phyloP scores from a whole-genome alignment of 2,888 invertebrate genomes.

The Agrenia bidenticulata region DNA sequence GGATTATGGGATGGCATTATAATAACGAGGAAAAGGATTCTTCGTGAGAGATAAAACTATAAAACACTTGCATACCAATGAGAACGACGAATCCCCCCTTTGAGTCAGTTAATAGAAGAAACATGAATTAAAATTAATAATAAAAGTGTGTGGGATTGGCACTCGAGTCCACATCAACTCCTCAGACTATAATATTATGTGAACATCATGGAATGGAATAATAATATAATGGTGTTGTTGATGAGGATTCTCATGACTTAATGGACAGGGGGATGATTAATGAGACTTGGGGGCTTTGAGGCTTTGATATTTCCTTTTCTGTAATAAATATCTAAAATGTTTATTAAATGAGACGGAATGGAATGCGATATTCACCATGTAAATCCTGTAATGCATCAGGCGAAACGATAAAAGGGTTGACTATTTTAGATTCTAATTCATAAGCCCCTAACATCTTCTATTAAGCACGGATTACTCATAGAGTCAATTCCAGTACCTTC shows the following conservation, averaged over 20 bases:
- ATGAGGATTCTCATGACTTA: slow-evolving; percentile 7
- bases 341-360: slow-evolving; percentile 22
- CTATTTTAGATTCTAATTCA: not conserved
- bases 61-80: slow-evolving; percentile 14
- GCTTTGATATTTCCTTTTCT: slow-evolving; percentile 15
- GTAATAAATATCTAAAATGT: slow-evolving; percentile 20
- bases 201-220: slow-evolving; percentile 11
- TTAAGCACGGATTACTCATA: slow-evolving; percentile 8
- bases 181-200: too few relatives aligned
- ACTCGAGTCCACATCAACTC: not conserved
- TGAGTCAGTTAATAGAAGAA: not conserved
- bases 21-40: not conserved
- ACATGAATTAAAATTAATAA: slow-evolving; percentile 18
- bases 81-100: not conserved
- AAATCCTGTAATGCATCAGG: too few relatives aligned
- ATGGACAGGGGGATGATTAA: slow-evolving; percentile 17
- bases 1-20: too few relatives aligned
- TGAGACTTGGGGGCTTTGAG: slow-evolving; percentile 9
- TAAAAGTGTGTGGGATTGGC: slow-evolving; percentile 20
- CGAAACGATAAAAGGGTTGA: too few relatives aligned
- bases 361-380: too few relatives aligned
- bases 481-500: slow-evolving; percentile 3
- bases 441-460: not conserved
- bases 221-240: slow-evolving; percentile 13
- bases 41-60: slow-evolving; percentile 11